Evolutionary conservation across 2,888 invertebrate species (phyloP).

Genomic region (Julus scandinavius): DNA sequence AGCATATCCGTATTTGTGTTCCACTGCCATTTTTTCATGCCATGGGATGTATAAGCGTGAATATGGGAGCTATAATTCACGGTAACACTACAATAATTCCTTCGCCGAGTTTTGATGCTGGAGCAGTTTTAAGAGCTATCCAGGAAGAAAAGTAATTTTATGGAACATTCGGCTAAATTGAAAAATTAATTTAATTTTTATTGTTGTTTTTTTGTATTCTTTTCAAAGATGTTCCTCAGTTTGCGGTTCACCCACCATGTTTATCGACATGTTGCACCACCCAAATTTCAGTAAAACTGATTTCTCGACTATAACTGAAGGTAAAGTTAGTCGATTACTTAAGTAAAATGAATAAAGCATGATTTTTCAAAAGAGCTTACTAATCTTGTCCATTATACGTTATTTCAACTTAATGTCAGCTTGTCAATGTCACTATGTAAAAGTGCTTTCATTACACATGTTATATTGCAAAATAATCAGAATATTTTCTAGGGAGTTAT

Average conservation of each 20-base stretch:
- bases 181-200: not conserved
- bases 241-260: constrained; percentile 88
- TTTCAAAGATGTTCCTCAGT: constrained; percentile 73
- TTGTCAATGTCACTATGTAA: too few species aligned
- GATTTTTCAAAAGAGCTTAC: not conserved
- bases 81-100: not conserved
- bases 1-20: too few species aligned
- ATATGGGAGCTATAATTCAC: not conserved
- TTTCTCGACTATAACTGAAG: constrained; percentile 48
- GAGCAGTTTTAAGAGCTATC: not conserved
- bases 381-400: too few species aligned
- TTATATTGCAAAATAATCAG: too few species aligned
- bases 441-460: too few species aligned
- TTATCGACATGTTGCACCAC: constrained; percentile 76
- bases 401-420: too few species aligned
- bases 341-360: too few species aligned
- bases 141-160: constrained; percentile 18
- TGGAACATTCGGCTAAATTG: not conserved
- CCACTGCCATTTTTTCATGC: not conserved
- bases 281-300: constrained; percentile 65
- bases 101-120: not conserved
- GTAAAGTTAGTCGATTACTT: not conserved
- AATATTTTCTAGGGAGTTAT: too few species aligned
- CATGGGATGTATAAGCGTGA: not conserved
- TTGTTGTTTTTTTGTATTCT: not conserved